phyloP scores from a whole-genome alignment of 2,113 vertebrate species.

The Coregonus clupeaformis region DNA sequence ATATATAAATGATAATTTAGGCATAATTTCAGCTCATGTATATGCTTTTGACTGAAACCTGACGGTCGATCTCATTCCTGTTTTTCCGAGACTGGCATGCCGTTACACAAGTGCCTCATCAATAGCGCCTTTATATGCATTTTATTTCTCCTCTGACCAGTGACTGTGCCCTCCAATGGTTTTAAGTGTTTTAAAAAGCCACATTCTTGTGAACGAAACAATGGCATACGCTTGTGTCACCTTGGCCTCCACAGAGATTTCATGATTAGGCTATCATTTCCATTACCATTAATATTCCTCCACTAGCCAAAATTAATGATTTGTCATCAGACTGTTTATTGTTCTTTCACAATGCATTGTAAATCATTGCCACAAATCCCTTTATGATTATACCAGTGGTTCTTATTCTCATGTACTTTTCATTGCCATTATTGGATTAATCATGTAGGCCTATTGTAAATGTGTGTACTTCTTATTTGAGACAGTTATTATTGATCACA shows the following conservation, averaged over 20 bases:
- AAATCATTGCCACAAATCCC: not conserved
- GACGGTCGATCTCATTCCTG: slow-evolving; percentile 18
- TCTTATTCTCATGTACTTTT: not conserved
- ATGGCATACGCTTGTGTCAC: not conserved
- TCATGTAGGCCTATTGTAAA: not conserved
- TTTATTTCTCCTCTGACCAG: not conserved
- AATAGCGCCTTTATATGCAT: not conserved
- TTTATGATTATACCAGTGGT: not conserved
- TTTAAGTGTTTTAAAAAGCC: not conserved
- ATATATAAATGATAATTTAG: not conserved
- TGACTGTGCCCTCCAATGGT: not conserved
- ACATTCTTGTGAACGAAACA: too few relatives aligned
- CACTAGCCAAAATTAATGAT: not conserved
- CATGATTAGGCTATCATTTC: not conserved
- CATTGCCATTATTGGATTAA: not conserved
- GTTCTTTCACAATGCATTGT: not conserved
- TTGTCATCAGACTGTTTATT: not conserved
- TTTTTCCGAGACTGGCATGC: not conserved
- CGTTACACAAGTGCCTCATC: not conserved
- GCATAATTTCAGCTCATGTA: not conserved
- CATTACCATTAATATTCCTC: not conserved
- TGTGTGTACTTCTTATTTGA: not conserved
- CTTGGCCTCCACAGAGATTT: not conserved
- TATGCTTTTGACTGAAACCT: slow-evolving; percentile 9
- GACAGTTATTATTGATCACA: not conserved